Conservation (phyloP, 2,888 invertebrate species). For the Chloroclystis v-ata region DNA sequence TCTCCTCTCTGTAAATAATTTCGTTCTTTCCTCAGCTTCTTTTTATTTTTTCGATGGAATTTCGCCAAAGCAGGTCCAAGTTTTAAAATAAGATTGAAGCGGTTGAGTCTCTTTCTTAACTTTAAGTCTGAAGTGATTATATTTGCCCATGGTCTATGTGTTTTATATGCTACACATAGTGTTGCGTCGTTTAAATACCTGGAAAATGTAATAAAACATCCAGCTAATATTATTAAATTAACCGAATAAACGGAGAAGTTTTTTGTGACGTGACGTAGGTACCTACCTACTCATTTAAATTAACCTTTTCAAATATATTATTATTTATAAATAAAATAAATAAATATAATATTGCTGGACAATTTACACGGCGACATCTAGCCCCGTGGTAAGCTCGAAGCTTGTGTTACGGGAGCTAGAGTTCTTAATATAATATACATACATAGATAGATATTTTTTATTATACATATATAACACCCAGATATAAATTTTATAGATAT, state of each 20-base stretch:
- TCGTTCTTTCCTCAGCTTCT: constrained; percentile 34
- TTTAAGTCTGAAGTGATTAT: constrained; percentile 51
- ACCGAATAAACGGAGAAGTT: no score
- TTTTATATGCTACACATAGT: constrained; percentile 43
- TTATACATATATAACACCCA: no score
- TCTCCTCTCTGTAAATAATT: constrained; percentile 46
- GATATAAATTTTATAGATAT: no score
- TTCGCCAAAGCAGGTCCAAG: constrained; percentile 53
- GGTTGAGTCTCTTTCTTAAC: constrained; percentile 48
- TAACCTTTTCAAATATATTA: not conserved
- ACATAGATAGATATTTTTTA: no score
- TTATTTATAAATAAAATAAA: no score
- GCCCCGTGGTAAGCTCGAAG: no score
- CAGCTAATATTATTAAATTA: not conserved
- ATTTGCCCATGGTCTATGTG: constrained; percentile 46
- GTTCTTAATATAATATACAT: no score
- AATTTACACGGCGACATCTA: no score
- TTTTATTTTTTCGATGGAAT: constrained; percentile 47
- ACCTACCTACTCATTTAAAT: not conserved
- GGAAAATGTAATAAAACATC: constrained; percentile 4
- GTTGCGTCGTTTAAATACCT: constrained; percentile 58
- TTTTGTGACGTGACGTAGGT: not conserved
- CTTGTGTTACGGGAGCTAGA: no score
- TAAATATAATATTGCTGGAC: no score
- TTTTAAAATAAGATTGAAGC: constrained; percentile 49